Base-by-base conservation (phyloP, 37 sponge, comb jelly and placozoan genomes). In the Chondrilla cf. caribensis region DNA sequence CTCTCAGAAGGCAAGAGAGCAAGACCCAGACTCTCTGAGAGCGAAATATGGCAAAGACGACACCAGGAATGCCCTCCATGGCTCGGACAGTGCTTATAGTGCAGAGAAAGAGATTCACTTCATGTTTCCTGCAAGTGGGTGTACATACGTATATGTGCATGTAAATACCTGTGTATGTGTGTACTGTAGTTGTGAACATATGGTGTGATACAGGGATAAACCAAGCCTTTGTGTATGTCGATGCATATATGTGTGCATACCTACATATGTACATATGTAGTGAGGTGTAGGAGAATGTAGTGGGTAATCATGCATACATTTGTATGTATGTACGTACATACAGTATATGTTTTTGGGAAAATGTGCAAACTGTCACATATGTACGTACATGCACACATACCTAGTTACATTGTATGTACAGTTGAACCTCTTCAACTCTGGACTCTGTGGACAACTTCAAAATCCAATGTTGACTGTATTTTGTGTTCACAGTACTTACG, bases 31-130 rank as follows among this genome's bases (percentile, higher is more conserved):
- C 17, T 58, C 84, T 28, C 66, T 98, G 47, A 80, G 99, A 68
- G 99, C 99, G 18, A 73, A 66, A 11, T 98, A 90, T 47, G 99
- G 99, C 0, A 88, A 79, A 33, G 95, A 98, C 58, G 88, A 93
- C 9, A 89, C 88, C 31, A 87, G 82, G 62, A 96, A 98, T 84
- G 96, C 82, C 11, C 82, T 98, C 24, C 99, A 98, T 71, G 99
- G 94, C n/a, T 93, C 94, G 65, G 99, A 98, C 58, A 84, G 90
- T 33, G 80, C 72, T 67, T 81, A 54, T 42, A 85, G 84, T 60
- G 96, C 99, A 33, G 99, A 95, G 84, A 84, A 90, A 47, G 99
- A 98, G 79, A 98, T 98, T 11, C 87, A 84, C 32, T 97, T 94
- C 85, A 92, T 94, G 77, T 97, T 97, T 44, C 88, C 97, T 18